Percentiles rank a stretch among this genome's conserved stretches.
Evolutionary conservation across 1,140 invertebrate species (phyloP).

Genomic region (Eriocheir sinensis): DNA sequence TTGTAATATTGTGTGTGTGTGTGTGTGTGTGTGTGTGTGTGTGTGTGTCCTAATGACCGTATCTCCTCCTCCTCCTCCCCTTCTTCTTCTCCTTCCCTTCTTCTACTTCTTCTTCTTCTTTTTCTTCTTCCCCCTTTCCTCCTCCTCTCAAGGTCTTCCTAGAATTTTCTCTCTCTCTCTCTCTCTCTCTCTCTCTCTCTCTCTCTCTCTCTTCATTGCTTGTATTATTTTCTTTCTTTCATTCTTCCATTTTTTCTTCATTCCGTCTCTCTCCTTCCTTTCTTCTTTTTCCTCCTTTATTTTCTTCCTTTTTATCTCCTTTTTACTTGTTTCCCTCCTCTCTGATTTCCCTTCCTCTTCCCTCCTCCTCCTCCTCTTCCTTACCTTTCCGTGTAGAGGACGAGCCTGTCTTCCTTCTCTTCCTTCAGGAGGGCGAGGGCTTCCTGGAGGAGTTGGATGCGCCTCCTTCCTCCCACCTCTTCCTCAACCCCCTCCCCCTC

Average conservation of each 20-base stretch:
- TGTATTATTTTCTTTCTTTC: not conserved
- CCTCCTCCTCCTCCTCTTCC: not conserved
- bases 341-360: not conserved
- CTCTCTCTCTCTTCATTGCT: not conserved
- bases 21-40: too few species aligned
- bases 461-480: not conserved
- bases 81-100: not conserved
- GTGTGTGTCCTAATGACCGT: too few species aligned
- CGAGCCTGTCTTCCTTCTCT: not conserved
- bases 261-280: too few species aligned
- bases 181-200: constrained; percentile 39
- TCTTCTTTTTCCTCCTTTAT: not conserved
- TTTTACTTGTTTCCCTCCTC: not conserved
- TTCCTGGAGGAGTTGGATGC: not conserved
- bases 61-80: constrained; percentile 36
- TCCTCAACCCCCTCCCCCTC: constrained; percentile 4
- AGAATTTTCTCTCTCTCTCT: constrained; percentile 39
- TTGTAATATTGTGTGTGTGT: not conserved
- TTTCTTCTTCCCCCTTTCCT: not conserved
- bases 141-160: not conserved
- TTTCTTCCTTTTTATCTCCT: too few species aligned
- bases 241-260: constrained; percentile 18
- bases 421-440: not conserved
- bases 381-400: constrained; percentile 36
- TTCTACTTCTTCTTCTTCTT: not conserved